Evolutionary conservation across 1,140 invertebrate genomes (phyloP).

Genomic region (Agrilus planipennis): DNA sequence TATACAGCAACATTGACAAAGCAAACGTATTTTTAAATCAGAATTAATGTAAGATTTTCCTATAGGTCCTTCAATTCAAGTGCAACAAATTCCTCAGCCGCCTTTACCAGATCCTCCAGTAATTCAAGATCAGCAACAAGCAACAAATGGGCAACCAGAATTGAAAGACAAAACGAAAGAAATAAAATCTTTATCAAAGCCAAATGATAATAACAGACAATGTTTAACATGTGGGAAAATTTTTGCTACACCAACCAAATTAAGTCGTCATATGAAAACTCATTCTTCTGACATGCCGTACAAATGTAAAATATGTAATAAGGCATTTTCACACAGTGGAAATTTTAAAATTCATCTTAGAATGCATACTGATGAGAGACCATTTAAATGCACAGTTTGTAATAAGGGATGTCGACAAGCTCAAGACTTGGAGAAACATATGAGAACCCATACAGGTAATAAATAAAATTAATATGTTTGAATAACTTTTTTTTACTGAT

Average conservation of each 20-base stretch:
- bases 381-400: slow-evolving; percentile 48
- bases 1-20: too few species aligned
- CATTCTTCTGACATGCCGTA: slow-evolving; percentile 58
- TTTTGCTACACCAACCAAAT: slow-evolving; percentile 42
- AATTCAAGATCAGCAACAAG: slow-evolving; percentile 13
- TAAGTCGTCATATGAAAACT: slow-evolving; percentile 46
- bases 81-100: slow-evolving; percentile 11
- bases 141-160: slow-evolving; percentile 7
- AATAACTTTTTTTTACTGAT: too few species aligned
- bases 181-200: slow-evolving; percentile 16
- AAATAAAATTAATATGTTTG: background rate
- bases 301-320: slow-evolving; percentile 56
- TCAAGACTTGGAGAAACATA: slow-evolving; percentile 45
- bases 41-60: too few species aligned
- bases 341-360: slow-evolving; percentile 48
- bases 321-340: slow-evolving; percentile 53
- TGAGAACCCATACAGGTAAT: slow-evolving; percentile 41
- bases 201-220: slow-evolving; percentile 23
- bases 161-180: slow-evolving; percentile 18
- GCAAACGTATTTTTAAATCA: background rate
- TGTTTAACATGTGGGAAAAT: slow-evolving; percentile 46
- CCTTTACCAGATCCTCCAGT: slow-evolving; percentile 8
- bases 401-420: slow-evolving; percentile 43
- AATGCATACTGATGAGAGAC: slow-evolving; percentile 46
- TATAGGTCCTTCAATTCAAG: slow-evolving; percentile 6